These are phyloP conservation scores for Camelus dromedarius DNA, from an alignment of 2,113 vertebrate species.

Conservation along the genomic window DNA sequence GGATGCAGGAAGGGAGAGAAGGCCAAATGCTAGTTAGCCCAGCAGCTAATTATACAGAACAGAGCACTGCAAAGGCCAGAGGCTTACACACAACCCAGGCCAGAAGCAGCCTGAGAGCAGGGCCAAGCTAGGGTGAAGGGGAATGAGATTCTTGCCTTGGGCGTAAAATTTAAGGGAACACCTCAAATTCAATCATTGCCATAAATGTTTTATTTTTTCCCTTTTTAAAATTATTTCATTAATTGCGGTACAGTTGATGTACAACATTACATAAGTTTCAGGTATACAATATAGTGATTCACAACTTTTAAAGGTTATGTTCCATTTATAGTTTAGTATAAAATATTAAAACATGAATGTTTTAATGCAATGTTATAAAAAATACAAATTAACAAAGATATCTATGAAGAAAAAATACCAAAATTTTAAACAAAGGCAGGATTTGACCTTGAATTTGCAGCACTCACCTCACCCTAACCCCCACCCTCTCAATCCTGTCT, in stretches of 20 bases:
- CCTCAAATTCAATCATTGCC: background rate
- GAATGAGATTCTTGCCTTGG: background rate
- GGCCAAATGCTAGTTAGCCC: background rate
- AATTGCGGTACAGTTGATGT: background rate
- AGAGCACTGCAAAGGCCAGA: background rate
- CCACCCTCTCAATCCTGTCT: background rate
- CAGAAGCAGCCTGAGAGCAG: background rate
- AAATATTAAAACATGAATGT: background rate
- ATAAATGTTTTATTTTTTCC: background rate
- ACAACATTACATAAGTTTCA: background rate
- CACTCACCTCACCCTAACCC: background rate
- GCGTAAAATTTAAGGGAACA: background rate
- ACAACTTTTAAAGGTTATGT: background rate
- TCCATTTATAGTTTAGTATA: background rate
- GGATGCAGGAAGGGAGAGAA: background rate
- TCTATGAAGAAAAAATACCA: background rate
- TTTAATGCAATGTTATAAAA: background rate
- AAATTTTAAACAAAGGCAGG: background rate
- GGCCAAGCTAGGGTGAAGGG: rapidly evolving
- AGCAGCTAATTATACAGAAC: background rate
- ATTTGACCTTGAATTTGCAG: background rate
- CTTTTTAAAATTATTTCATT: background rate
- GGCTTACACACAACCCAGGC: background rate
- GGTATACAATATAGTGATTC: background rate
- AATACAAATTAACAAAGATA: background rate